Evolutionary conservation across 2,888 invertebrate genomes (phyloP).

Genomic region (Pogonocherus hispidulus): DNA sequence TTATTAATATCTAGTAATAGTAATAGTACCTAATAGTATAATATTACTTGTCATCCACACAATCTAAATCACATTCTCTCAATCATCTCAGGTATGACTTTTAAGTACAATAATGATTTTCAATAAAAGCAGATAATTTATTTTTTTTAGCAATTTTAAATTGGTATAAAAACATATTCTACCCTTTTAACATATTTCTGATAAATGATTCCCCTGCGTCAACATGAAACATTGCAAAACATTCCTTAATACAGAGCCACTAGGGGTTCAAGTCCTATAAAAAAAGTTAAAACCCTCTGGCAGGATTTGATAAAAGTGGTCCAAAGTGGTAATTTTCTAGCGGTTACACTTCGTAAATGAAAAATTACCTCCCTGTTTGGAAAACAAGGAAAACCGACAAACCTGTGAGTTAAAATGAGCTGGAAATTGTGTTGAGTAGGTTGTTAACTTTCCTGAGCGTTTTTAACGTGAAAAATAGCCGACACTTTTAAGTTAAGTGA

Average conservation of each 20-base stretch:
- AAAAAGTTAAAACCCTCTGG: constrained; percentile 44
- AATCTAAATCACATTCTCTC: no score
- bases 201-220: constrained; percentile 56
- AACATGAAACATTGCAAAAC: constrained; percentile 41
- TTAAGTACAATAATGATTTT: no score
- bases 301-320: constrained; percentile 63
- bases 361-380: constrained; percentile 58
- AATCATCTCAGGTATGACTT: no score
- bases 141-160: constrained; percentile 30
- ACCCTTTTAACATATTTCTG: constrained; percentile 61
- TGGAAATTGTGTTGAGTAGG: constrained; percentile 44
- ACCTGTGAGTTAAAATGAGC: constrained; percentile 42
- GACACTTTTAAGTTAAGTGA: constrained; percentile 66
- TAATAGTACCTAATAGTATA: no score
- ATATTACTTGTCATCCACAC: no score
- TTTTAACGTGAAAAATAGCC: constrained; percentile 64
- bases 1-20: no score
- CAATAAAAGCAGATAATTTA: no score
- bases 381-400: constrained; percentile 47
- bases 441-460: constrained; percentile 50
- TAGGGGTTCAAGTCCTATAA: constrained; percentile 45
- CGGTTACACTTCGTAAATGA: constrained; percentile 62
- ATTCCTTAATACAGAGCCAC: constrained; percentile 44
- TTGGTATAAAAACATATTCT: constrained; percentile 42
- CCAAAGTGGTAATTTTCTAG: constrained; percentile 65